Conservation (phyloP, 2,113 vertebrate species). For the Dicerorhinus sumatrensis region DNA sequence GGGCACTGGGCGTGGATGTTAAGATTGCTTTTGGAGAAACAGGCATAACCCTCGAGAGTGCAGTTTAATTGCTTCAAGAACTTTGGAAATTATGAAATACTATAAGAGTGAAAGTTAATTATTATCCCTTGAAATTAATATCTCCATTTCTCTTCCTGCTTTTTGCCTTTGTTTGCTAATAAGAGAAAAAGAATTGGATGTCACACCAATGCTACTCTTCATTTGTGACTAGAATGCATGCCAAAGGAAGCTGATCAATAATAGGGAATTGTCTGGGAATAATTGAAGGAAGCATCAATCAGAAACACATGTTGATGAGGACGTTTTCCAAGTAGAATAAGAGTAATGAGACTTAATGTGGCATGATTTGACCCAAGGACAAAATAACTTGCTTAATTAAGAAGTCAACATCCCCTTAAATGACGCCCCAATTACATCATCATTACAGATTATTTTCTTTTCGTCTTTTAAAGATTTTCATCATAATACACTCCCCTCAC, state of each 20-base stretch:
- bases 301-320: background rate
- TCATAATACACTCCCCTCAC: background rate
- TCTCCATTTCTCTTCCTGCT: background rate
- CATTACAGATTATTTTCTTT: constrained; percentile 18
- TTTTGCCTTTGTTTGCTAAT: background rate
- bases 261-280: background rate
- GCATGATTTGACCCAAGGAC: background rate
- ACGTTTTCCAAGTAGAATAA: constrained; percentile 27
- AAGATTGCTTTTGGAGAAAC: background rate
- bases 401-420: background rate
- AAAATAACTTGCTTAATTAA: constrained; percentile 25
- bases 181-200: background rate
- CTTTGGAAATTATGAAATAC: background rate
- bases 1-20: background rate
- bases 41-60: background rate
- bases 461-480: constrained; percentile 49
- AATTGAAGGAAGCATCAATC: background rate
- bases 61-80: background rate
- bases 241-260: constrained; percentile 13
- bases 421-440: background rate
- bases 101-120: background rate
- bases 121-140: constrained; percentile 19
- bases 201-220: background rate
- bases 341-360: background rate
- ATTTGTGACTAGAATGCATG: constrained; percentile 11